Percentiles rank a stretch among this genome's conserved stretches.
Evolutionary conservation across 2,888 invertebrate species (phyloP).

Genomic region (Ectobius pallidus): DNA sequence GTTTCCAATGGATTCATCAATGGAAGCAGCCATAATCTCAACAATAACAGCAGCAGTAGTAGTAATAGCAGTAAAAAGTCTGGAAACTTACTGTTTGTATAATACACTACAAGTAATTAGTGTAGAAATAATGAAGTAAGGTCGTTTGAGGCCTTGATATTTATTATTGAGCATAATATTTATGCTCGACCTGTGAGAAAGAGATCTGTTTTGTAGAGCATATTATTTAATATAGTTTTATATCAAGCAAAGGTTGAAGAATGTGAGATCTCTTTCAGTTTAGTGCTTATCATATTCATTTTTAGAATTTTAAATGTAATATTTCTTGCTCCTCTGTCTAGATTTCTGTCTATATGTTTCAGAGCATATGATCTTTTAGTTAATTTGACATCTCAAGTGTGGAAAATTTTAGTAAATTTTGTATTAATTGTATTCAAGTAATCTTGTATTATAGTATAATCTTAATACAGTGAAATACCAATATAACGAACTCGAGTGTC

Average conservation of each 20-base stretch:
- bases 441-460: no score
- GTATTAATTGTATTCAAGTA: no score
- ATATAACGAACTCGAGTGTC: no score
- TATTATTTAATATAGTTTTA: not conserved
- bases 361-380: no score
- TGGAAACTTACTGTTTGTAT: slow-evolving; percentile 23
- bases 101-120: not conserved
- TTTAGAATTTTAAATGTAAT: no score
- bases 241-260: not conserved
- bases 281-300: no score
- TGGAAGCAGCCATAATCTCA: not conserved
- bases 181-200: slow-evolving; percentile 8
- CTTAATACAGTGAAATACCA: no score
- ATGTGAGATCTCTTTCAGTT: no score
- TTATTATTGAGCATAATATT: slow-evolving; percentile 23
- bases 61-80: slow-evolving; percentile 3
- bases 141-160: slow-evolving; percentile 1
- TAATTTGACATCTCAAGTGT: no score
- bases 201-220: not conserved
- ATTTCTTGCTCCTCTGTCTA: no score
- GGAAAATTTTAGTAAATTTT: no score
- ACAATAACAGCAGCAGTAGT: not conserved
- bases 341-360: no score
- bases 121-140: not conserved
- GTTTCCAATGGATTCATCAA: slow-evolving; percentile 21